Evolutionary conservation across 2,113 vertebrate species (phyloP).

Genomic region (Protomyctophum bolini): DNA sequence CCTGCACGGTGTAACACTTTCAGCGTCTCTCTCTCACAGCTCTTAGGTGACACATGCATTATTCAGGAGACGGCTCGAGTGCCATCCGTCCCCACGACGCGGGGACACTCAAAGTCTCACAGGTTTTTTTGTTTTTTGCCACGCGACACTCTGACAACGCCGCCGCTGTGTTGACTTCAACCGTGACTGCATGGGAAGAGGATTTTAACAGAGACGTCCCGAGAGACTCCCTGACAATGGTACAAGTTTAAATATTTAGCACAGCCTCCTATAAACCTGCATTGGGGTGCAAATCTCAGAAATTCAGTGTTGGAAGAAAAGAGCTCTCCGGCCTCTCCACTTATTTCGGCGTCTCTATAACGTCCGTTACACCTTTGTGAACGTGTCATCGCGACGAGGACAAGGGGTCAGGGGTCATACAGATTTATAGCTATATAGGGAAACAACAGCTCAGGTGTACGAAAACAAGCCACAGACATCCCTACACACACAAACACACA

Average conservation of each 20-base stretch:
- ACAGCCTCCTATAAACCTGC: not conserved
- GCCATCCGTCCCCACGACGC: slow-evolving; percentile 32
- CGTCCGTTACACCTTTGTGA: slow-evolving; percentile 23
- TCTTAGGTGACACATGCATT: slow-evolving; percentile 65
- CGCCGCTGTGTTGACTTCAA: slow-evolving; percentile 70
- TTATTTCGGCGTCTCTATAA: slow-evolving; percentile 40
- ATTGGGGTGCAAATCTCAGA: not conserved
- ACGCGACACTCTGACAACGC: slow-evolving; percentile 15
- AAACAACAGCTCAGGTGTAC: no score
- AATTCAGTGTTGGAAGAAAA: slow-evolving; percentile 21
- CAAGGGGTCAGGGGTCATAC: not conserved
- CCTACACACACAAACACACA: no score
- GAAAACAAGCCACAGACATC: no score
- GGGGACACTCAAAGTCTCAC: slow-evolving; percentile 64
- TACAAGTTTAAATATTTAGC: slow-evolving; percentile 64
- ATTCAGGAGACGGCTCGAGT: slow-evolving; percentile 56
- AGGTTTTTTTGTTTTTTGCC: slow-evolving; percentile 54
- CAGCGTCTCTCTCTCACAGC: slow-evolving; percentile 42
- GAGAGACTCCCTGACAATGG: slow-evolving; percentile 50
- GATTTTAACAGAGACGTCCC: slow-evolving; percentile 43
- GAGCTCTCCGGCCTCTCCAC: slow-evolving; percentile 44
- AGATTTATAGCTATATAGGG: no score
- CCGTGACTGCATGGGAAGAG: slow-evolving; percentile 2
- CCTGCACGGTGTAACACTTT: slow-evolving; percentile 14
- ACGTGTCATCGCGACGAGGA: slow-evolving; percentile 46